phyloP scores from a whole-genome alignment of 2,797 vertebrate genomes.

The Ispidina lecontei region DNA sequence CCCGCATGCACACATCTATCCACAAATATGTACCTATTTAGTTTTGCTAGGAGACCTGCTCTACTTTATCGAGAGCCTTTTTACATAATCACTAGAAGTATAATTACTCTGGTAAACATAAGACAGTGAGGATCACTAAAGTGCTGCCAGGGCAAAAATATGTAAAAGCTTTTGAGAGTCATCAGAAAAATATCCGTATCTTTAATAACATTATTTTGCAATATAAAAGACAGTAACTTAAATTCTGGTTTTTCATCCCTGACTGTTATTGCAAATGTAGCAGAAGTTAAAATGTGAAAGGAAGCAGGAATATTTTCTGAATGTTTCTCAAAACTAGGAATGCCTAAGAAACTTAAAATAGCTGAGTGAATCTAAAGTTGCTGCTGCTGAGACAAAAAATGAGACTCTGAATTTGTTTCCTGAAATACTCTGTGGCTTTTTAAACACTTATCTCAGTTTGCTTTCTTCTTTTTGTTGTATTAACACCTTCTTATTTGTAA shows the following conservation, averaged over 20 bases:
- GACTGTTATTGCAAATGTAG: not conserved
- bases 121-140: not conserved
- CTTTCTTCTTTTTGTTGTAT: not conserved
- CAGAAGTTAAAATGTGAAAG: not conserved
- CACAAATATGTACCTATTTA: not conserved
- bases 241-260: not conserved
- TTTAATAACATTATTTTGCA: not conserved
- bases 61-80: not conserved
- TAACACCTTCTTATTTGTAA: not conserved
- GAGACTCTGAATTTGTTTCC: conserved; percentile 8
- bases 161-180: not conserved
- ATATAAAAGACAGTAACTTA: not conserved
- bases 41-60: not conserved
- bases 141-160: not conserved
- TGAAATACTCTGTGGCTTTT: not conserved
- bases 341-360: not conserved
- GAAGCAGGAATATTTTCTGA: not conserved
- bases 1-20: too few relatives aligned
- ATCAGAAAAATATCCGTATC: not conserved
- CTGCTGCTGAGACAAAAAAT: not conserved
- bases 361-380: not conserved
- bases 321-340: not conserved
- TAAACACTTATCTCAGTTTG: not conserved
- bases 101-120: not conserved
- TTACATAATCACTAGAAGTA: not conserved